Evolutionary conservation across 2,113 vertebrate genomes (phyloP).

Genomic region (Eulemur macaco): DNA sequence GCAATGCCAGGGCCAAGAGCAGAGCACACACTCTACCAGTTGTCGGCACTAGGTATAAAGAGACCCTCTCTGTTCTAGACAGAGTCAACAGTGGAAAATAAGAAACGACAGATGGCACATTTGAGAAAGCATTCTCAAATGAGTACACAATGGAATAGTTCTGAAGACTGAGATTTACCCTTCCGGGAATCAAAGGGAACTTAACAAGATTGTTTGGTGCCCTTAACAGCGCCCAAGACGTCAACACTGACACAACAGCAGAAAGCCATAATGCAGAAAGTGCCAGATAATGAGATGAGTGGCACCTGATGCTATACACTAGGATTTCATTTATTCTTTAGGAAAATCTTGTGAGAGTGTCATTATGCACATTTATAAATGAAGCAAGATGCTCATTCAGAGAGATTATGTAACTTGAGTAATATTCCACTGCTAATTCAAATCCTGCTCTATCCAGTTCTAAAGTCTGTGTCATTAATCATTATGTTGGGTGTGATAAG

Average conservation of each 20-base stretch:
- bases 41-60: background rate
- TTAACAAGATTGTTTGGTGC: background rate
- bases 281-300: background rate
- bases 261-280: background rate
- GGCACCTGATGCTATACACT: background rate
- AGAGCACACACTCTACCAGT: background rate
- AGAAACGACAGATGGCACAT: background rate
- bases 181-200: background rate
- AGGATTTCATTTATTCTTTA: background rate
- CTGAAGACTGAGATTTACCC: background rate
- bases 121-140: background rate
- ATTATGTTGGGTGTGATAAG: background rate
- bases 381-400: background rate
- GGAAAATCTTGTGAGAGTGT: background rate
- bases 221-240: background rate
- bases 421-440: background rate
- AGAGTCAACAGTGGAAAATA: background rate
- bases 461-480: background rate
- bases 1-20: background rate
- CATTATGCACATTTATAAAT: background rate
- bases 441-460: background rate
- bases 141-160: background rate
- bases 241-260: background rate
- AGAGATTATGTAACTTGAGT: background rate
- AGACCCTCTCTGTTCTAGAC: background rate